These are phyloP conservation scores for Brachylomia viminalis DNA, from an alignment of 2,888 invertebrate genomes.

Conservation along the genomic window DNA sequence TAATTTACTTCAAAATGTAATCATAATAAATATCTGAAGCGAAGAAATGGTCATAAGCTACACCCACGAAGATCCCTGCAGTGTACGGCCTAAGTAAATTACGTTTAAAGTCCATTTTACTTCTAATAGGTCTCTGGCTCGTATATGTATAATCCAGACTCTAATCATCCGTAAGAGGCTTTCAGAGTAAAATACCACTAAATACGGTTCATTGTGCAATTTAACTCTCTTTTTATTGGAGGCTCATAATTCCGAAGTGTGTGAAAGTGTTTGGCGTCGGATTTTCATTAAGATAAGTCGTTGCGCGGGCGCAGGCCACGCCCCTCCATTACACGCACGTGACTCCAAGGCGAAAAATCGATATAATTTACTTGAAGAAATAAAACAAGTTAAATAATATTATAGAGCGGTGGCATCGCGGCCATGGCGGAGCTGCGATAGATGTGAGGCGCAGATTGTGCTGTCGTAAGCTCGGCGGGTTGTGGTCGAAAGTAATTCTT, in stretches of 20 bases:
- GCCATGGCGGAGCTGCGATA: conserved; percentile 10
- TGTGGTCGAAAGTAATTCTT: conserved; percentile 18
- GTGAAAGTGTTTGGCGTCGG: conserved; percentile 70
- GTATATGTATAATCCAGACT: conserved; percentile 29
- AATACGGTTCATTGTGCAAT: conserved; percentile 55
- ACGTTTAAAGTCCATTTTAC: conserved; percentile 36
- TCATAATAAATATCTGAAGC: conserved; percentile 23
- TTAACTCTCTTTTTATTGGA: conserved; percentile 56
- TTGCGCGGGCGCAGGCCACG: conserved; percentile 67
- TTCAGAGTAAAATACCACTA: conserved; percentile 49
- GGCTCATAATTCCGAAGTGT: conserved; percentile 55
- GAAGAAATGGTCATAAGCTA: background rate
- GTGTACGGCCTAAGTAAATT: conserved; percentile 15
- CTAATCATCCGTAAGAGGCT: conserved; percentile 44
- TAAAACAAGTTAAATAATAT: conserved; percentile 57
- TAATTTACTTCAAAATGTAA: conserved; percentile 14
- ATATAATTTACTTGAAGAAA: conserved; percentile 57
- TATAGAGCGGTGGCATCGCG: conserved; percentile 35
- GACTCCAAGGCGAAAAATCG: conserved; percentile 53
- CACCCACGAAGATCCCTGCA: conserved; percentile 3
- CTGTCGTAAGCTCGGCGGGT: conserved; percentile 17
- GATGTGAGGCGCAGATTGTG: conserved; percentile 19
- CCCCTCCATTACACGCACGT: conserved; percentile 65
- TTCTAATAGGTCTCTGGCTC: conserved; percentile 26
- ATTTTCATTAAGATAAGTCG: conserved; percentile 75